phyloP scores from a whole-genome alignment of 2,797 vertebrate genomes.

The Siniperca scherzeri region DNA sequence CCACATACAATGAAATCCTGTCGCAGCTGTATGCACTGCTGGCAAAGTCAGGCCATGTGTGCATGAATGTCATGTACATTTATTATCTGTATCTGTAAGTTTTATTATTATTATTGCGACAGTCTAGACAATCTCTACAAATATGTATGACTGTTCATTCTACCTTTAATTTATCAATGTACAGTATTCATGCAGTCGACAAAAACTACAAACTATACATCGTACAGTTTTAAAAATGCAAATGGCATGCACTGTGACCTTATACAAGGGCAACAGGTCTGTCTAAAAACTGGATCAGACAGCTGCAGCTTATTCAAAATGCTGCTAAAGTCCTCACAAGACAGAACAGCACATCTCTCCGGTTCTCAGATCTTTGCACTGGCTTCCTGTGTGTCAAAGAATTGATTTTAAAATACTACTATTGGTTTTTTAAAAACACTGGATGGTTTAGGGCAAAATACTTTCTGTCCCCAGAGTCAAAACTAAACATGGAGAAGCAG shows the following conservation, averaged over 20 bases:
- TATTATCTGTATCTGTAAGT: constrained; percentile 23
- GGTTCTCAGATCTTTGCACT: constrained; percentile 2
- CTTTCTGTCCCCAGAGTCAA: not conserved
- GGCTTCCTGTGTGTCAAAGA: constrained; percentile 23
- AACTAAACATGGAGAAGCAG: constrained; percentile 20
- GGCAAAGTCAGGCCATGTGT: not conserved
- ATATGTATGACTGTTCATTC: constrained; percentile 15
- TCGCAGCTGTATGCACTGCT: constrained; percentile 18
- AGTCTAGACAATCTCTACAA: constrained; percentile 11
- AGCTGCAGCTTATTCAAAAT: constrained; percentile 19
- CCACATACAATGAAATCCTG: constrained; percentile 43
- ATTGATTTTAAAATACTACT: constrained; percentile 26
- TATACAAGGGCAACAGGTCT: not conserved
- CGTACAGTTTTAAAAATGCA: not conserved
- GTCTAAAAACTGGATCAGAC: constrained; percentile 29
- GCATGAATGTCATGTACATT: constrained; percentile 14
- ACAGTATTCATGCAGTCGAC: not conserved
- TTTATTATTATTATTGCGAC: not conserved
- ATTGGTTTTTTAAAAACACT: constrained; percentile 22
- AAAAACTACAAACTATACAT: constrained; percentile 12
- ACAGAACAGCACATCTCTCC: constrained; percentile 8
- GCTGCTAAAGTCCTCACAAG: not conserved
- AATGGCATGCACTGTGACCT: constrained; percentile 1
- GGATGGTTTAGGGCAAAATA: constrained; percentile 27
- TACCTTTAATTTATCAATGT: not conserved